Evolutionary conservation across 2,113 vertebrate genomes (phyloP), one percentile per base, ranked within the genome.

Genomic region (Grallaria varia): DNA sequence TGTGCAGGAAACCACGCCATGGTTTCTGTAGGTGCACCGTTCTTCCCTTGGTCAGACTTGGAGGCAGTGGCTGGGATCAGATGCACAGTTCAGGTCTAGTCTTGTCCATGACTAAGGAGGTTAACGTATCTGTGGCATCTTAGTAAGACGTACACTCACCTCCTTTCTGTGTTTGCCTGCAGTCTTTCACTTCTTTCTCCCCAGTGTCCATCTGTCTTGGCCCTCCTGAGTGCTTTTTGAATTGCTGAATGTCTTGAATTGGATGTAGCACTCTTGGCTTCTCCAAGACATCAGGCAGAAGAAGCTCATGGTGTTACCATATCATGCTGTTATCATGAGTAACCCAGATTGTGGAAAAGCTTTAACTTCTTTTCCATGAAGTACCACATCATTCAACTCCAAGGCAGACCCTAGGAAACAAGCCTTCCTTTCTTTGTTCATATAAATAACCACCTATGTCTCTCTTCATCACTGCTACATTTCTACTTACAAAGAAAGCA

Each of bases 1-100:
- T 1, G 22, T 1, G 2, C 5, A 30, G 58, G 49, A 24, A 84
- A 28, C 15, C 22, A 8, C 4, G 11, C 37, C 12, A 4, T 12
- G 14, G 47, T 55, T 93, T 71, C 74, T 74, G 40, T 18, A 44
- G 40, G 24, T 60, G 68, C 37, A 40, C 17, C 3, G 0, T 44
- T 66, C 45, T 30, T 74, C 45, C 55, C 22, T 62, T 74, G 69
- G n/a, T 47, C 79, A 83, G 62, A 47, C 69, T 19, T 17, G 1
- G 3, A 67, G 39, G 53, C 4, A 11, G 39, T 25, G 42, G 42
- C 18, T 13, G 16, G 59, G 31, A 77, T 89, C 42, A 89, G 59
- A 39, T 39, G 12, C 47, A 55, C 18, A 49, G n/a, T 2, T 62
- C 2, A 85, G 6, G 10, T 44, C 40, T 37, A 40, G n/a, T 1